Percentiles rank a stretch among this genome's conserved stretches.
phyloP scores from a whole-genome alignment of 2,888 invertebrate genomes.

The Eutolmus rufibarbis region DNA sequence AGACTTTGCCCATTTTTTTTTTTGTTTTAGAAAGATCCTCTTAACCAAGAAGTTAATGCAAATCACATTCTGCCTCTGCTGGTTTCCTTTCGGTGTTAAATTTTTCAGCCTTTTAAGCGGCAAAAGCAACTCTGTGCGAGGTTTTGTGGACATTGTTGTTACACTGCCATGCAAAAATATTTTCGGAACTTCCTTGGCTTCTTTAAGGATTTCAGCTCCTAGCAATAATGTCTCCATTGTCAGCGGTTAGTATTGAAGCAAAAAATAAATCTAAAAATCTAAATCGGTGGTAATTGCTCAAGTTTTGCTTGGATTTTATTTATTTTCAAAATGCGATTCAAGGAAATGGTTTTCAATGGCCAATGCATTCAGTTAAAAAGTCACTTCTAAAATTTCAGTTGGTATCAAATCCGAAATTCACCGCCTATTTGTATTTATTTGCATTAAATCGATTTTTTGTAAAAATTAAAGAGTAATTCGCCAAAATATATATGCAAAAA shows the following conservation, averaged over 20 bases:
- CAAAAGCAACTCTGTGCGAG: background rate
- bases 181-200: background rate
- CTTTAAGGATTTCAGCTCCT: background rate
- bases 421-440: too few species aligned
- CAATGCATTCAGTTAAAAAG: too few species aligned
- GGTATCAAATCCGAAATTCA: too few species aligned
- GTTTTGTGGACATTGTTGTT: background rate
- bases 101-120: background rate
- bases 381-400: too few species aligned
- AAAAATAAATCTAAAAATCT: background rate
- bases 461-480: too few species aligned
- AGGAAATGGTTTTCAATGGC: background rate
- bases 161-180: background rate
- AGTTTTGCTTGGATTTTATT: background rate
- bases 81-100: background rate
- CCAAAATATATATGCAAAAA: too few species aligned
- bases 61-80: background rate
- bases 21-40: background rate
- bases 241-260: background rate
- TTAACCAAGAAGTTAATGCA: conserved; percentile 3
- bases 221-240: background rate
- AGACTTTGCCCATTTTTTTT: background rate
- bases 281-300: background rate
- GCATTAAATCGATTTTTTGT: too few species aligned
- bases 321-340: background rate